phyloP scores from a whole-genome alignment of 2,797 vertebrate genomes.

The Pseudocheirus occidentalis region DNA sequence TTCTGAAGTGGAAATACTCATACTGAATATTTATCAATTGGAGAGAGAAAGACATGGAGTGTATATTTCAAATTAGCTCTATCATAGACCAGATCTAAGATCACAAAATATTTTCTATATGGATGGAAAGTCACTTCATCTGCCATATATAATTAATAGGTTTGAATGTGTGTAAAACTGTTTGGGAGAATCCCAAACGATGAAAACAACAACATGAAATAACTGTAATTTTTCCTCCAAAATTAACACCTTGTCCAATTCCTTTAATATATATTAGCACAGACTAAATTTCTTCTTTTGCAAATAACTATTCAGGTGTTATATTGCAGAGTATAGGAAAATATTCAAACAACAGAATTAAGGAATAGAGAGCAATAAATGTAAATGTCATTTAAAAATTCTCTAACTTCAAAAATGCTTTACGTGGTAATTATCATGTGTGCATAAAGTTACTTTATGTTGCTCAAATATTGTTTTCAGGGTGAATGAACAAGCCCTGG shows the following conservation, averaged over 20 bases:
- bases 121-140: not conserved
- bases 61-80: not conserved
- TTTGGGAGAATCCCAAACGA: not conserved
- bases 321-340: slow-evolving; percentile 2
- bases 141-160: not conserved
- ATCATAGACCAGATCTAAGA: not conserved
- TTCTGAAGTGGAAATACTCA: not conserved
- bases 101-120: not conserved
- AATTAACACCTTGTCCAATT: slow-evolving; percentile 4
- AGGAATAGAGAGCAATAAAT: slow-evolving; percentile 28
- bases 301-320: slow-evolving; percentile 8
- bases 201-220: not conserved
- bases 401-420: not conserved
- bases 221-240: not conserved
- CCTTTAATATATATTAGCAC: slow-evolving; percentile 16
- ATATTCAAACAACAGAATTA: slow-evolving; percentile 11
- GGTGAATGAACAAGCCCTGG: slow-evolving; percentile 51
- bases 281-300: slow-evolving; percentile 10
- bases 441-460: slow-evolving; percentile 55
- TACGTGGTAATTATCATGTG: slow-evolving; percentile 38
- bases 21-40: not conserved
- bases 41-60: not conserved
- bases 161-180: not conserved
- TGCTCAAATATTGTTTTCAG: slow-evolving; percentile 53
- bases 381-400: not conserved